Evolutionary conservation across 1,140 invertebrate genomes (phyloP).

Genomic region (Coenobita brevimanus): DNA sequence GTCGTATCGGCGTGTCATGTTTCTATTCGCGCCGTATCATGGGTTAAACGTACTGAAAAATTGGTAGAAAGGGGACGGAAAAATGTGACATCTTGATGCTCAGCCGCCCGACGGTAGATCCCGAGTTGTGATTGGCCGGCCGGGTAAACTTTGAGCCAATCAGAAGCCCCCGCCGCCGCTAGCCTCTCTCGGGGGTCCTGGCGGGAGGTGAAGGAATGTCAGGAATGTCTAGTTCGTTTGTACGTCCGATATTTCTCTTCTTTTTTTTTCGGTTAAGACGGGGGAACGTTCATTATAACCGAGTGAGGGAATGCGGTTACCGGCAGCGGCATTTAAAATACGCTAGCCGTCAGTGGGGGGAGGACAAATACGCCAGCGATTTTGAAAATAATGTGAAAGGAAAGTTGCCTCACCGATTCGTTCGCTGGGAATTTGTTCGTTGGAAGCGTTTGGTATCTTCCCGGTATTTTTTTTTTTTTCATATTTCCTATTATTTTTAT

Average conservation of each 20-base stretch:
- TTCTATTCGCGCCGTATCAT: too few species aligned
- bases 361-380: slow-evolving; percentile 13
- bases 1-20: too few species aligned
- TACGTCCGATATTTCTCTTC: slow-evolving; percentile 39
- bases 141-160: slow-evolving; percentile 47
- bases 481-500: too few species aligned
- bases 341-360: slow-evolving; percentile 27
- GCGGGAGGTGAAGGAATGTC: slow-evolving; percentile 19
- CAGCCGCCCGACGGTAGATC: neutral
- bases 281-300: slow-evolving; percentile 52
- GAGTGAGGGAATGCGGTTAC: slow-evolving; percentile 37
- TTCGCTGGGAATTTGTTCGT: too few species aligned
- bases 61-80: neutral
- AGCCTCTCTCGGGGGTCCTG: slow-evolving; percentile 46
- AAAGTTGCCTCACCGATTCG: too few species aligned
- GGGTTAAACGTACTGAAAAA: too few species aligned
- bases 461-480: too few species aligned
- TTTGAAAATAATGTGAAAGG: too few species aligned
- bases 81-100: neutral
- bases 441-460: too few species aligned
- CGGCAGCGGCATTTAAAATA: slow-evolving; percentile 50
- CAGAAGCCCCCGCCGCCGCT: slow-evolving; percentile 15
- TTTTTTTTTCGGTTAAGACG: neutral
- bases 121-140: slow-evolving; percentile 27
- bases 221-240: slow-evolving; percentile 52